A percentile compares a stretch with the other conserved stretches of the same genome.
Conservation (phyloP, 2,797 vertebrate species). For the Pogoniulus pusillus region DNA sequence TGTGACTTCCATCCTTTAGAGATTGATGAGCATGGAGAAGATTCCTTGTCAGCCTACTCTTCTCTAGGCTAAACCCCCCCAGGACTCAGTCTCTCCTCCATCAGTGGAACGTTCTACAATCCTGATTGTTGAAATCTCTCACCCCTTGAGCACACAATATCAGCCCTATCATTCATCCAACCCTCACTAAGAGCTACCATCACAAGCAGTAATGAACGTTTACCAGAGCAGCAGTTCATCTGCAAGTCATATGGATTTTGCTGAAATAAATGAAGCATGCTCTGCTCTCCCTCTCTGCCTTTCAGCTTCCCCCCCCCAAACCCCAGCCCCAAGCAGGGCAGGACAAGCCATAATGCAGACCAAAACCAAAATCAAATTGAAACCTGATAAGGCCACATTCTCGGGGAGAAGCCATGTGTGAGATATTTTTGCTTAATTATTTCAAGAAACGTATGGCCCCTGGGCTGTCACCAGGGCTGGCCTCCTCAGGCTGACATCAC, state of each 20-base stretch:
- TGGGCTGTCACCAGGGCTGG: conserved; percentile 57
- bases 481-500: conserved; percentile 42
- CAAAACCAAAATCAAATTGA: conserved; percentile 70
- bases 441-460: conserved; percentile 67
- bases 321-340: not conserved
- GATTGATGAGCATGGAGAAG: no score
- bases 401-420: conserved; percentile 72
- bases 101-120: not conserved
- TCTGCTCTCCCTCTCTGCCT: not conserved
- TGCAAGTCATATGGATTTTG: not conserved
- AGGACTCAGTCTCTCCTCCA: no score
- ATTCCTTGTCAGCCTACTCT: no score
- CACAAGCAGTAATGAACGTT: not conserved
- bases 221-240: not conserved
- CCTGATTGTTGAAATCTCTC: not conserved
- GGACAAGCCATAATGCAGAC: conserved; percentile 34
- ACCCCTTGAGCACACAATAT: not conserved
- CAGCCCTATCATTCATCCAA: not conserved
- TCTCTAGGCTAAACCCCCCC: no score
- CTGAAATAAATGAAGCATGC: not conserved
- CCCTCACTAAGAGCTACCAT: not conserved
- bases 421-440: conserved; percentile 72
- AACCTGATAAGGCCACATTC: conserved; percentile 70
- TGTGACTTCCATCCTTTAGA: no score
- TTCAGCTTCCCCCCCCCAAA: not conserved